Conservation (phyloP, 2,113 vertebrate genomes). For the Corythornis vintsioides region DNA sequence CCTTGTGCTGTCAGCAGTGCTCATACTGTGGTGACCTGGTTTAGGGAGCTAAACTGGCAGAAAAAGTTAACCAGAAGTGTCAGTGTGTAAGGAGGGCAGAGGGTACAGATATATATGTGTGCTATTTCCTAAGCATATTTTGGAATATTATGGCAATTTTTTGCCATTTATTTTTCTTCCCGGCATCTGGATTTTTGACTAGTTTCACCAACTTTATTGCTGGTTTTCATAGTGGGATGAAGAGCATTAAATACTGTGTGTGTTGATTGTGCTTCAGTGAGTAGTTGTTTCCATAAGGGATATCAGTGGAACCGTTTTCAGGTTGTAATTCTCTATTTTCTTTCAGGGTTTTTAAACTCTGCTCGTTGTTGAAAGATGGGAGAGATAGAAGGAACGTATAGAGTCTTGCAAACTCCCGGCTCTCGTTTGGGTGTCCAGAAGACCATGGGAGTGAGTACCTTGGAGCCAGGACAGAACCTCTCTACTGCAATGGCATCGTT, state of each 20-base stretch:
- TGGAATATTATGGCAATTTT: neutral
- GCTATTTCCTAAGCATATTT: neutral
- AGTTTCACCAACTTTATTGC: neutral
- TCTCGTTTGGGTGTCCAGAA: conserved; percentile 85
- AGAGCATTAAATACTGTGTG: neutral
- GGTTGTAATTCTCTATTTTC: neutral
- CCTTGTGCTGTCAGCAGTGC: neutral
- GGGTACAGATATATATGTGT: neutral
- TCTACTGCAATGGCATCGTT: conserved; percentile 49
- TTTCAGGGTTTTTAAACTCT: neutral
- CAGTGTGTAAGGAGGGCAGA: neutral
- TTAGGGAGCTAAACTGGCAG: neutral
- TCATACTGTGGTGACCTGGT: neutral
- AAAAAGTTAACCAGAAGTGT: neutral
- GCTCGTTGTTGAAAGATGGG: conserved; percentile 82
- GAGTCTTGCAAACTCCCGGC: conserved; percentile 87
- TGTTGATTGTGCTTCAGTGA: neutral
- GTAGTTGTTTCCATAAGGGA: neutral
- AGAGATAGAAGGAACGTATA: conserved; percentile 92
- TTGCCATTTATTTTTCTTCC: neutral
- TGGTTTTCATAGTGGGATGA: neutral
- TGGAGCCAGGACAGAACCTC: conserved; percentile 87
- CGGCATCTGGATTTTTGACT: neutral
- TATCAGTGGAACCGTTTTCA: neutral
- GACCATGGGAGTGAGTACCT: conserved; percentile 84